Evolutionary conservation across 2,888 invertebrate genomes (phyloP).

Genomic region (Drosophila colorata): DNA sequence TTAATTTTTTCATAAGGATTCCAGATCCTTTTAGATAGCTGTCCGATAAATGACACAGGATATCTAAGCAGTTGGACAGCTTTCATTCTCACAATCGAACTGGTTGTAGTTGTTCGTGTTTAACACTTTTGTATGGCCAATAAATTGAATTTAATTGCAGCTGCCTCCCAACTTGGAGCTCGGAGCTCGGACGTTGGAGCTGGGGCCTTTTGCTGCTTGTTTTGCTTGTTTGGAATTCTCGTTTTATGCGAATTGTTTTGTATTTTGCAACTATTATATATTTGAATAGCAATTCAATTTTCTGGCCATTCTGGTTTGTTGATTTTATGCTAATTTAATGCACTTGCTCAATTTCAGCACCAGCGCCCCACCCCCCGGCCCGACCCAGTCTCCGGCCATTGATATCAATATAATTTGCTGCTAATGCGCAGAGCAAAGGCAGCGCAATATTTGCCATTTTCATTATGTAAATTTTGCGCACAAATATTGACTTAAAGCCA

Average conservation of each 20-base stretch:
- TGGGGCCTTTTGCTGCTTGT: constrained; percentile 27
- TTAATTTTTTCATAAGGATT: no score
- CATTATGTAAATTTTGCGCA: constrained; percentile 68
- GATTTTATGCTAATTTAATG: constrained; percentile 79
- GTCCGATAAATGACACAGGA: constrained; percentile 1
- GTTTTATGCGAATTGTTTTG: constrained; percentile 63
- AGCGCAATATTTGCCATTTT: constrained; percentile 63
- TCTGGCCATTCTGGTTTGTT: constrained; percentile 43
- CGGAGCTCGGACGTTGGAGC: constrained; percentile 8
- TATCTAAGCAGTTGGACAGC: constrained; percentile 5
- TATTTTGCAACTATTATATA: constrained; percentile 53
- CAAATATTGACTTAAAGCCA: constrained; percentile 65
- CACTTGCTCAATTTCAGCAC: constrained; percentile 44
- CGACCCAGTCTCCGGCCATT: constrained; percentile 15
- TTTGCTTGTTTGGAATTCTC: constrained; percentile 53
- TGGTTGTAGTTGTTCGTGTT: constrained; percentile 32
- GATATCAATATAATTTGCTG: constrained; percentile 73
- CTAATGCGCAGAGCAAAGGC: constrained; percentile 64
- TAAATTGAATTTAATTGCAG: constrained; percentile 79
- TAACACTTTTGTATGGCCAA: constrained; percentile 46
- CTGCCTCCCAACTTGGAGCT: constrained; percentile 19
- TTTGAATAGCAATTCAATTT: constrained; percentile 27
- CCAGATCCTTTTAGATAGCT: no score
- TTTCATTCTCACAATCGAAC: neutral
- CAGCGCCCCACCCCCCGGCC: neutral